Evolutionary conservation across 1,140 invertebrate species (phyloP), one percentile per base, ranked within the genome.

Genomic region (Leucophenga varia): DNA sequence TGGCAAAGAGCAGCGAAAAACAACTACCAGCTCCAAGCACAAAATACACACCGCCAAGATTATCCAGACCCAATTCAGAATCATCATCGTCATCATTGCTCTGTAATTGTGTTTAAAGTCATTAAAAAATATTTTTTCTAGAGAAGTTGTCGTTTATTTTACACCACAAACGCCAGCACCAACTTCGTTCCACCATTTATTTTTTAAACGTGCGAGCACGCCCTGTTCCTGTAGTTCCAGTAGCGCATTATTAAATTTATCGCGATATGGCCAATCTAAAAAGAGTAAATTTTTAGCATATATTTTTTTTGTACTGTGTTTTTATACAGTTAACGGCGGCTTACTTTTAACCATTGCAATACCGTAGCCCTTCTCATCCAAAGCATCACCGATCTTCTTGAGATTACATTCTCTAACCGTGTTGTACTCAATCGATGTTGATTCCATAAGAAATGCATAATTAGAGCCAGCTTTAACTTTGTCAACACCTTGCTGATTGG

Each of bases 181-280:
- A 68, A 89, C 86, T 73, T 91, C 84, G 63, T 87, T 87, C 92
- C 92, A 95, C 93, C 92, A 96, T 78, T 91, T 93, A 20, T 85
- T 86, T 72, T 94, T 91, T 38, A 95, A 76, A 28, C 84, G 79
- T 3, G 86, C 82, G 9, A 96, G 70, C 25, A 83, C 80, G 0
- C 90, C 93, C 41, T 84, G 84, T 76, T 96, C 92, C 69, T 90
- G 88, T 1, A 93, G 68, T 57, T 86, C 83, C 19, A 94, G 65
- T 25, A 93, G 81, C 2, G 87, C 89, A 44, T 84, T 82, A 51
- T 87, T 90, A 25, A 94, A 77, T 20, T 81, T 79, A 53, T 87
- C 84, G 10, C 89, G 79, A 67, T 89, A 88, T 4, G 80, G 78
- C 4, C 88, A 89, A 56, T 86, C 90, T 91, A 59, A 3, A 8